These are phyloP conservation scores for Tupaia tana DNA, from an alignment of 2,113 vertebrate genomes.

Conservation along the genomic window DNA sequence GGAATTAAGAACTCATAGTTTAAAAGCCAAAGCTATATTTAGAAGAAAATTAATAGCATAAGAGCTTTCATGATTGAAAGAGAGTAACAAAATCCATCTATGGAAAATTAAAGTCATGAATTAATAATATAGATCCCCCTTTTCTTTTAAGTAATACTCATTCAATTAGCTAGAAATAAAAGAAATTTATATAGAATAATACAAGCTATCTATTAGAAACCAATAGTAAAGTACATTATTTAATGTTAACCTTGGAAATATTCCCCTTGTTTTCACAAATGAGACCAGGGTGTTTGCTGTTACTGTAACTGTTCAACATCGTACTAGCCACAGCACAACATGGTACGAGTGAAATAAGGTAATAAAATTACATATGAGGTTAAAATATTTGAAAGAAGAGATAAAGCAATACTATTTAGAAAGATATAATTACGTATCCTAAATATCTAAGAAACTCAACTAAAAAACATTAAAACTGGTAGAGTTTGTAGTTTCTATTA, in stretches of 20 bases:
- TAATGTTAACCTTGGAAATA: background rate
- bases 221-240: background rate
- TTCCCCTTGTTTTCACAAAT: background rate
- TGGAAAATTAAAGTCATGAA: background rate
- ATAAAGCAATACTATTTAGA: background rate
- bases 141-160: background rate
- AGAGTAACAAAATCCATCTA: background rate
- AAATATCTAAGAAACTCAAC: slow-evolving; percentile 13
- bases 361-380: background rate
- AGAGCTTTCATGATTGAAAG: background rate
- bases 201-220: background rate
- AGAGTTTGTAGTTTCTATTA: background rate
- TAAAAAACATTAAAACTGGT: background rate
- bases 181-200: background rate
- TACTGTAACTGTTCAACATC: background rate
- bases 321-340: background rate
- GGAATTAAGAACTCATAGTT: background rate
- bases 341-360: background rate
- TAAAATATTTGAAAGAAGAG: slow-evolving; percentile 2
- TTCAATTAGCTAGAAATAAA: background rate
- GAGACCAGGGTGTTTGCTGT: background rate
- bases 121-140: background rate
- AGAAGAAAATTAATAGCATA: slow-evolving; percentile 1
- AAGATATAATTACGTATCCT: background rate
- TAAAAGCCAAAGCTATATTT: slow-evolving; percentile 46